Conservation (phyloP, 2,113 vertebrate genomes). For the Excalfactoria chinensis region DNA sequence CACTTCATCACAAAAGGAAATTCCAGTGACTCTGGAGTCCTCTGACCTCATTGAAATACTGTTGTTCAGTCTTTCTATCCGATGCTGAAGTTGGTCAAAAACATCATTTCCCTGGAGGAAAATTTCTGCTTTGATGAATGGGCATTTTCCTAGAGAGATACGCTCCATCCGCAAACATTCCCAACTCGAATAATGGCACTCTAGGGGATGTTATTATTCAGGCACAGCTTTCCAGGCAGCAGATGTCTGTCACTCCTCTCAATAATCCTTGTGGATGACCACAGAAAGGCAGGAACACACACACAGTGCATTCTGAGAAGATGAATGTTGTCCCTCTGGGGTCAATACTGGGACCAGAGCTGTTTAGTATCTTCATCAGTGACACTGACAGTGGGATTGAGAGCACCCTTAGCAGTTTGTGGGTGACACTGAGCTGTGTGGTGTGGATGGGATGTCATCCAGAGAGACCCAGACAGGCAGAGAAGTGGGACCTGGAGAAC, state of each 20-base stretch:
- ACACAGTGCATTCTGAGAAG: background rate
- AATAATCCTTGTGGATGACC: background rate
- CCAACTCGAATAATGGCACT: background rate
- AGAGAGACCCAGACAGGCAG: too few species aligned
- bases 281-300: background rate
- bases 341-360: background rate
- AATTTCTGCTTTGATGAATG: background rate
- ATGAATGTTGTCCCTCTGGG: background rate
- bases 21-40: constrained; percentile 2
- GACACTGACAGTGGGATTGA: background rate
- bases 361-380: background rate
- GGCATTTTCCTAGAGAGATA: constrained; percentile 1
- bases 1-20: constrained; percentile 34
- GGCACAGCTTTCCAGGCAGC: background rate
- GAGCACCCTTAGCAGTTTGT: background rate
- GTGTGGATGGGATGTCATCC: too few species aligned
- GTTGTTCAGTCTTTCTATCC: background rate
- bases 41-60: constrained; percentile 27
- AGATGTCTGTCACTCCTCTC: background rate
- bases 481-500: too few species aligned
- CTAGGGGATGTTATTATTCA: constrained; percentile 15
- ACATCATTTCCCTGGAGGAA: background rate
- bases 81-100: background rate
- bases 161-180: background rate
- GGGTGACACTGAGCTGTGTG: too few species aligned